phyloP scores from a whole-genome alignment of 2,797 vertebrate genomes.

The Sebastiscus tertius region DNA sequence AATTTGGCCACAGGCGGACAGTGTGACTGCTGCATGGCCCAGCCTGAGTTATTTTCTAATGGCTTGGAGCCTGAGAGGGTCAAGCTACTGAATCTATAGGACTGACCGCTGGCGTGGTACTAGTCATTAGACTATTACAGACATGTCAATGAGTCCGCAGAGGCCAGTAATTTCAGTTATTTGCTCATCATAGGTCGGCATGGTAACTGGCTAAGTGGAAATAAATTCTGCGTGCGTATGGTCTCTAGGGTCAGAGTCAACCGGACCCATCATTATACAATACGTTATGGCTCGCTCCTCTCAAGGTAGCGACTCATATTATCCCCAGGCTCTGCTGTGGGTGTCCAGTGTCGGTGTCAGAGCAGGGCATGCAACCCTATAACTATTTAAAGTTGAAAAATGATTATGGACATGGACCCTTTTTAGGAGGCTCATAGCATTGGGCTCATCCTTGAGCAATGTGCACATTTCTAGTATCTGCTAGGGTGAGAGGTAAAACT shows the following conservation, averaged over 20 bases:
- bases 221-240: neutral
- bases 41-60: constrained; percentile 1
- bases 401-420: neutral
- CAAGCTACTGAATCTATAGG: constrained; percentile 19
- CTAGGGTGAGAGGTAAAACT: neutral
- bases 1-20: neutral
- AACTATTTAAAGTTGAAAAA: neutral
- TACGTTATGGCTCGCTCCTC: neutral
- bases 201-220: neutral
- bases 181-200: constrained; percentile 20
- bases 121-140: constrained; percentile 26
- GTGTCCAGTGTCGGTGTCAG: neutral
- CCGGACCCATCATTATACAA: neutral
- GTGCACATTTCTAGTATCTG: neutral
- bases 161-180: constrained; percentile 23
- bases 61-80: constrained; percentile 9
- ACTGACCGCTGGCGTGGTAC: neutral
- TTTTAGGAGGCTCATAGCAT: neutral
- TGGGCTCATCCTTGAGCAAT: neutral
- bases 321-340: neutral
- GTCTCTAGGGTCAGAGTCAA: neutral
- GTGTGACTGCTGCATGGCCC: neutral
- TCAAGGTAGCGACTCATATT: neutral
- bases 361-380: neutral
- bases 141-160: neutral